These are phyloP conservation scores for Brachionus plicatilis DNA, from an alignment of 1,140 invertebrate genomes.

Conservation along the genomic window DNA sequence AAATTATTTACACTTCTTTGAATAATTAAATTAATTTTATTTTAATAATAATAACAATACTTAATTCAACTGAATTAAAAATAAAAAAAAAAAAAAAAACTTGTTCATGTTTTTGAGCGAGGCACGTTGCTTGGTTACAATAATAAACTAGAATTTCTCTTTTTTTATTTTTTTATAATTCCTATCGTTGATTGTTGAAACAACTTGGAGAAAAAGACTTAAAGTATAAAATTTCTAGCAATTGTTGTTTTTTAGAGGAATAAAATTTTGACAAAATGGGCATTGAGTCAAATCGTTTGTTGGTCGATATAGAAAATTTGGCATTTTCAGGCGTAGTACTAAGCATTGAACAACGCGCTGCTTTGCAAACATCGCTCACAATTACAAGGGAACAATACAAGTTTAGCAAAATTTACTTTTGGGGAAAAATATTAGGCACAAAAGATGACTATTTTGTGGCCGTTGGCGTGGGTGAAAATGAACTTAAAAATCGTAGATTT, in stretches of 20 bases:
- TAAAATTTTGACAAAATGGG: slow-evolving; percentile 2
- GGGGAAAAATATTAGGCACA: slow-evolving; percentile 54
- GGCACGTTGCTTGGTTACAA: neutral
- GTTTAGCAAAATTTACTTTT: slow-evolving; percentile 55
- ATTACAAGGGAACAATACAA: slow-evolving; percentile 55
- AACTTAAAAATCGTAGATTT: slow-evolving; percentile 51
- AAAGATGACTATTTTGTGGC: slow-evolving; percentile 56
- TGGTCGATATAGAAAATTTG: slow-evolving; percentile 53
- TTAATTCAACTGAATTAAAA: neutral
- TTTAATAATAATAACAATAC: neutral
- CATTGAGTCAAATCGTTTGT: slow-evolving; percentile 52
- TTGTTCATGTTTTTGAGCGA: neutral
- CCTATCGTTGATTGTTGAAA: neutral
- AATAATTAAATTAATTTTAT: neutral
- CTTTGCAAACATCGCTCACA: slow-evolving; percentile 53
- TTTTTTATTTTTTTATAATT: neutral
- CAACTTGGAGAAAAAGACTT: neutral
- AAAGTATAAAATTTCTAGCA: neutral
- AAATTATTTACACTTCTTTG: neutral
- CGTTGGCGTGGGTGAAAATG: slow-evolving; percentile 52
- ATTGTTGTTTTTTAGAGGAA: neutral
- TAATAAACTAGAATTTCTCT: neutral
- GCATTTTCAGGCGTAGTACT: slow-evolving; percentile 52
- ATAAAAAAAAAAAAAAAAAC: neutral
- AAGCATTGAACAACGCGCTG: slow-evolving; percentile 53